Evolutionary conservation across 2,113 vertebrate genomes (phyloP).

Genomic region (Ameiurus melas): DNA sequence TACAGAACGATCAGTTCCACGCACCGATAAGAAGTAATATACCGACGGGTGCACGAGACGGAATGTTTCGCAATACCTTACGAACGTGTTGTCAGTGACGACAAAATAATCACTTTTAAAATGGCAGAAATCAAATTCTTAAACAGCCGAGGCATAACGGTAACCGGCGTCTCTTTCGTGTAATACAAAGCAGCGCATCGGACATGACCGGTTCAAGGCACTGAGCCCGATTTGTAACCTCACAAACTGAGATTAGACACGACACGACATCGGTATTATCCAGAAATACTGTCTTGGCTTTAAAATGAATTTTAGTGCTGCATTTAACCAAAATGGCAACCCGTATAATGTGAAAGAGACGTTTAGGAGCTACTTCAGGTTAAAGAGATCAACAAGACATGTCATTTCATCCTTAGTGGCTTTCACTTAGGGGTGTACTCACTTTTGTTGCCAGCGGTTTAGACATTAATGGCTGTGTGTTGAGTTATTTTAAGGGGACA

Average conservation of each 20-base stretch:
- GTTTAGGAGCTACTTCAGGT: not conserved
- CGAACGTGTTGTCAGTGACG: too few relatives aligned
- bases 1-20: not conserved
- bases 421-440: too few relatives aligned
- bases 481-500: too few relatives aligned
- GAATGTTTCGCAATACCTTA: too few relatives aligned
- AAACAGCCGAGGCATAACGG: too few relatives aligned
- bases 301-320: not conserved
- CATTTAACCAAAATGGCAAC: not conserved
- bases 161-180: not conserved
- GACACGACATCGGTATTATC: too few relatives aligned
- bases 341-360: not conserved
- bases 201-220: not conserved
- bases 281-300: not conserved
- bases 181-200: too few relatives aligned
- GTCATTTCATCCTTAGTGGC: not conserved
- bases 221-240: too few relatives aligned
- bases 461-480: too few relatives aligned
- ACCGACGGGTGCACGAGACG: not conserved
- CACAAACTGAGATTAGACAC: not conserved
- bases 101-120: not conserved
- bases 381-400: not conserved
- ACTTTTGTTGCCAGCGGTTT: too few relatives aligned
- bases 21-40: too few relatives aligned
- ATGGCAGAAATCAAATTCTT: too few relatives aligned